Percentiles rank a stretch among this genome's conserved stretches.
Conservation (phyloP, 2,888 invertebrate species). For the Yponomeuta evonymella region DNA sequence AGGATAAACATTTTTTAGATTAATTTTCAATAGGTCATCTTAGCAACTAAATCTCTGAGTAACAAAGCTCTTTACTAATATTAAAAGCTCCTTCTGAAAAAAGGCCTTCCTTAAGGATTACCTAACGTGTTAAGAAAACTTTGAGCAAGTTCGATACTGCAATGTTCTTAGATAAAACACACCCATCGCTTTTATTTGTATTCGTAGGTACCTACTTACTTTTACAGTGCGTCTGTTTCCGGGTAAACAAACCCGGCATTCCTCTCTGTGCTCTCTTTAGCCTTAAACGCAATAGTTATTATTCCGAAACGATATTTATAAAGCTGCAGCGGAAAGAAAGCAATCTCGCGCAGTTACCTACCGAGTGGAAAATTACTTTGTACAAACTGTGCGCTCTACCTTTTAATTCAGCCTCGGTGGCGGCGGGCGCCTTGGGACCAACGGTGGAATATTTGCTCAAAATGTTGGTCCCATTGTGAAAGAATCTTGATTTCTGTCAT, state of each 20-base stretch:
- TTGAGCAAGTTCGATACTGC: too few species aligned
- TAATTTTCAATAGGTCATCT: too few species aligned
- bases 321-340: constrained; percentile 1
- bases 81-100: too few species aligned
- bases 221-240: too few species aligned
- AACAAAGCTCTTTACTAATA: too few species aligned
- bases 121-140: too few species aligned
- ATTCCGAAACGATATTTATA: background rate
- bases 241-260: background rate
- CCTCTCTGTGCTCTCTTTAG: background rate
- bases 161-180: background rate
- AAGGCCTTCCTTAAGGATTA: too few species aligned
- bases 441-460: background rate
- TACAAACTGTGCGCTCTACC: background rate
- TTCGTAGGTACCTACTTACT: too few species aligned
- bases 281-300: background rate
- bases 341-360: background rate
- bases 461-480: background rate
- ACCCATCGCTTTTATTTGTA: too few species aligned
- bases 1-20: too few species aligned
- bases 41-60: too few species aligned
- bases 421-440: background rate
- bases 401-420: background rate
- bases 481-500: too few species aligned
- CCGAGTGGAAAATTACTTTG: constrained; percentile 1